Evolutionary conservation across 2,113 vertebrate species (phyloP), one percentile per base, ranked within the genome.

Genomic region (Polyodon spathula): DNA sequence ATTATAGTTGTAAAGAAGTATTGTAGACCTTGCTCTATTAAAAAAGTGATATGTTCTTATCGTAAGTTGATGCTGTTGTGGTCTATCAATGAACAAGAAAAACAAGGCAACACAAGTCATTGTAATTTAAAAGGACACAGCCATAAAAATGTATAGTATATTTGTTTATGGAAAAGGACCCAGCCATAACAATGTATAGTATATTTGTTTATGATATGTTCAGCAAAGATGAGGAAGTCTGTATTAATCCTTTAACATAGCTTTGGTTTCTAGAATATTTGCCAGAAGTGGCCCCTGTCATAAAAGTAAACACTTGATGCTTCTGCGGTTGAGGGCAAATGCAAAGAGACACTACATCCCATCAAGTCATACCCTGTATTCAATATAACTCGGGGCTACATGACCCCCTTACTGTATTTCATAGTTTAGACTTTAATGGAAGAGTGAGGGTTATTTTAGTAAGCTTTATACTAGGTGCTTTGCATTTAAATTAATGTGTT

Each of bases 361-460:
- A 17, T 43, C 42, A 3, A 53, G 62, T 63, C 10, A 43, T 12
- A 41, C 56, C 17, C 44, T 51, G 15, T 40, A 38, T 38, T 54
- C 44, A 38, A 51, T 38, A 3, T 39, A 41, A 51, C 46, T 37
- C 37, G 8, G 12, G 48, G 46, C 56, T 59, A 11, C 39, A 16
- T 59, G 62, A 58, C 40, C 50, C 46, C 15, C 10, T 51, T 58
- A 42, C 54, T 54, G 37, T 17, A 42, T 38, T 37, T 50, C 46
- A 27, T 48, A n/a, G 38, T 52, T 41, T 41, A 16, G 44, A 39
- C 62, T 37, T 58, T 58, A 63, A 46, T 12, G 15, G 14, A 39
- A 51, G 4, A 44, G 27, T 8, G 44, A 37, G 46, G 27, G 59
- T 8, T n/a, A 12, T 16, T 40, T 46, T 46, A 10, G 16, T 17